These are phyloP conservation scores for Pseudachorutes palmiensis DNA, from an alignment of 1,140 invertebrate genomes.

Conservation along the genomic window DNA sequence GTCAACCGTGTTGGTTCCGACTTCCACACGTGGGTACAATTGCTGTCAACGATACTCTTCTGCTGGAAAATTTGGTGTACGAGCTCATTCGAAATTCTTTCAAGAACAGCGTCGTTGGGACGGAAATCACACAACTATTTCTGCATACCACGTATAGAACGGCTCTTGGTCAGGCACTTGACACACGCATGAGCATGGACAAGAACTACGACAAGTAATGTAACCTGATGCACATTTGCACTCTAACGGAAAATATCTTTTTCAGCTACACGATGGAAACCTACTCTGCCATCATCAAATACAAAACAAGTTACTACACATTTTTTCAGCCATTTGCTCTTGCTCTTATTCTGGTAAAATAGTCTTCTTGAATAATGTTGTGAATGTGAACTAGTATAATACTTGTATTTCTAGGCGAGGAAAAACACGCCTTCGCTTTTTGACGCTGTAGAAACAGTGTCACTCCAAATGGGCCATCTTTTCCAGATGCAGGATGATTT, in stretches of 20 bases:
- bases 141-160: conserved; percentile 45
- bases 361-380: too few relatives aligned
- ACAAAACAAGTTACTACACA: background rate
- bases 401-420: too few relatives aligned
- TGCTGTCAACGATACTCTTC: conserved; percentile 79
- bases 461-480: too few relatives aligned
- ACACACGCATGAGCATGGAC: background rate
- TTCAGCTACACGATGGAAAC: background rate
- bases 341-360: background rate
- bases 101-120: conserved; percentile 64
- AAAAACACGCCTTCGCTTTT: too few relatives aligned
- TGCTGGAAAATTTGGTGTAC: conserved; percentile 70
- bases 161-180: conserved; percentile 12
- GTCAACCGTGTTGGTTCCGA: conserved; percentile 84
- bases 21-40: conserved; percentile 55
- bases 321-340: background rate
- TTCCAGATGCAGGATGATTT: too few relatives aligned
- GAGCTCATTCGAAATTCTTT: conserved; percentile 70
- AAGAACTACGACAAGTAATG: background rate
- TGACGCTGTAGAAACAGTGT: too few relatives aligned
- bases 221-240: background rate
- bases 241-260: background rate
- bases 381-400: too few relatives aligned
- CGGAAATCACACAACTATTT: conserved; percentile 72
- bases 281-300: background rate